Evolutionary conservation across 2,797 vertebrate species (phyloP).

Genomic region (Tachyglossus aculeatus): DNA sequence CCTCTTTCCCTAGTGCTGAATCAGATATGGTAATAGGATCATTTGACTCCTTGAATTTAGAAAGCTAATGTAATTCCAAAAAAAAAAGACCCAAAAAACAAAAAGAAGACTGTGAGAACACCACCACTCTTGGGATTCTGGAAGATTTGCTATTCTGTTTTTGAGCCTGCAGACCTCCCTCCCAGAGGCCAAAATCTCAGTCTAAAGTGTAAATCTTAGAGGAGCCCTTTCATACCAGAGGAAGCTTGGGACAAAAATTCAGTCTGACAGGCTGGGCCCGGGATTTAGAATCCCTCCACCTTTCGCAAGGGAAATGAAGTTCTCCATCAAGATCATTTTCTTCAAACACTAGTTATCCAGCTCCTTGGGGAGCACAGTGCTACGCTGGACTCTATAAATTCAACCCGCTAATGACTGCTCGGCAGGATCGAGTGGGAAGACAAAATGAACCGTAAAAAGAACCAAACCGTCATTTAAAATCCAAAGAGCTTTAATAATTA

Average conservation of each 20-base stretch:
- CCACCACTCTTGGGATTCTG: too few species aligned
- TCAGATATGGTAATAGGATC: too few species aligned
- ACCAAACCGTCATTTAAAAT: too few species aligned
- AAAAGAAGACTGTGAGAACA: too few species aligned
- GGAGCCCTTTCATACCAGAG: not conserved
- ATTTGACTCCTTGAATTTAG: too few species aligned
- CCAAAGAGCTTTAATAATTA: not conserved
- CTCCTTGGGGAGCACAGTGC: not conserved
- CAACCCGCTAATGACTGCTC: not conserved
- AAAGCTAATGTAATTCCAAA: too few species aligned
- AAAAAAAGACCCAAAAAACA: too few species aligned
- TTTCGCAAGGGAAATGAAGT: not conserved
- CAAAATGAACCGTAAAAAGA: accelerated
- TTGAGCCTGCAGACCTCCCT: not conserved
- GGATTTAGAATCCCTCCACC: too few species aligned
- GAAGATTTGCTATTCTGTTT: not conserved
- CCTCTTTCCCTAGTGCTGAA: too few species aligned
- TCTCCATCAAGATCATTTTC: accelerated
- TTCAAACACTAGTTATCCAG: not conserved
- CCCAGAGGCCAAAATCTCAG: not conserved
- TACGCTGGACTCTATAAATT: not conserved
- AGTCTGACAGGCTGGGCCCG: not conserved
- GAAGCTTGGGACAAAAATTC: not conserved
- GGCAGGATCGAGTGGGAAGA: not conserved
- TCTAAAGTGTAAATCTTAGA: not conserved